These are phyloP conservation scores for Premnoplex brunnescens DNA, from an alignment of 2,797 vertebrate species.

Conservation along the genomic window DNA sequence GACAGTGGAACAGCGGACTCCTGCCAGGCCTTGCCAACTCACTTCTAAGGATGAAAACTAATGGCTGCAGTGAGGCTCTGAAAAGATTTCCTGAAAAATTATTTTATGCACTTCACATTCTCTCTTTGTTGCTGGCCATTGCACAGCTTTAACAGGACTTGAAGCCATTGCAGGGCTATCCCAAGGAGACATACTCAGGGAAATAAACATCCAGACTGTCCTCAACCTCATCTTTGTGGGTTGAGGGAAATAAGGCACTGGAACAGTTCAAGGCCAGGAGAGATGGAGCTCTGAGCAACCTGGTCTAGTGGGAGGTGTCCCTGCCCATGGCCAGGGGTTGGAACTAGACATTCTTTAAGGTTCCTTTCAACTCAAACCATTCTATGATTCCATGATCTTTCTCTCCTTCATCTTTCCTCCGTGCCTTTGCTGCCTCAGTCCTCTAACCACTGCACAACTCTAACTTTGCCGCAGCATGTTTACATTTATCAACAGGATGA, in stretches of 20 bases:
- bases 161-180: not conserved
- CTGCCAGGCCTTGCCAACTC: not conserved
- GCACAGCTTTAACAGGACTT: not conserved
- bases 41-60: not conserved
- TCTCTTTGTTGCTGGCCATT: not conserved
- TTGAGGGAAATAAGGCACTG: not conserved
- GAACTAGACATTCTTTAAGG: not conserved
- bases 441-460: not conserved
- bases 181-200: fast-evolving
- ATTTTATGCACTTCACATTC: not conserved
- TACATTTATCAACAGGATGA: not conserved
- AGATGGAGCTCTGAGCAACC: not conserved
- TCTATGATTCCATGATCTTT: not conserved
- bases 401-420: not conserved
- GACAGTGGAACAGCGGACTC: fast-evolving
- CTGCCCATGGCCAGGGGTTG: not conserved
- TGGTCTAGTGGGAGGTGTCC: not conserved
- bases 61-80: not conserved
- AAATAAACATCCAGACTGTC: not conserved
- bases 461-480: not conserved
- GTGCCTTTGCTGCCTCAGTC: not conserved
- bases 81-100: not conserved
- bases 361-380: not conserved
- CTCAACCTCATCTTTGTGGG: not conserved
- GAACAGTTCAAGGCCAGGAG: not conserved